A percentile compares a stretch with the other conserved stretches of the same genome.
Evolutionary conservation across 1,140 invertebrate species (phyloP).

Genomic region (Drosophila paulistorum): DNA sequence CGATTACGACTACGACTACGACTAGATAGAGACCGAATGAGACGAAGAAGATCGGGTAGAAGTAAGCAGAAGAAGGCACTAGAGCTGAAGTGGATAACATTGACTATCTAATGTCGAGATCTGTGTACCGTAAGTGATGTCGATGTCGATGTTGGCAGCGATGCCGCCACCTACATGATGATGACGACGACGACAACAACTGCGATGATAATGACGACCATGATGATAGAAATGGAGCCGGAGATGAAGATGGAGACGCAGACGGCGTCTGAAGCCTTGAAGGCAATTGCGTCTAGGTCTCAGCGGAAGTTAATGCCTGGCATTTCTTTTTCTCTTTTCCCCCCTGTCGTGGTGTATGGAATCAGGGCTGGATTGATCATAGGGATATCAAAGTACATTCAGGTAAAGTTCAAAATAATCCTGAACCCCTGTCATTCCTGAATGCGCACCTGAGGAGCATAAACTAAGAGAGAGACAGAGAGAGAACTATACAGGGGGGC

Average conservation of each 20-base stretch:
- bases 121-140: conserved; percentile 73
- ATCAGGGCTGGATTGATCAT: background rate
- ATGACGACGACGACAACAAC: background rate
- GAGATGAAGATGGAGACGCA: conserved; percentile 3
- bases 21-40: background rate
- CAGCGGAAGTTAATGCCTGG: conserved; percentile 37
- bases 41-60: background rate
- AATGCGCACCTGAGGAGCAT: background rate
- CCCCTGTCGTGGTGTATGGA: background rate
- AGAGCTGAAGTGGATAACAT: conserved; percentile 29
- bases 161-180: conserved; percentile 67
- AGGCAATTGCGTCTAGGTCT: conserved; percentile 16
- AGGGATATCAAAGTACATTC: too few relatives aligned
- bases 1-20: conserved; percentile 52
- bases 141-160: conserved; percentile 72
- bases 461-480: background rate
- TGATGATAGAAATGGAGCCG: conserved; percentile 7
- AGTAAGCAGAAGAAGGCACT: conserved; percentile 14
- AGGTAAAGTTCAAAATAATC: too few relatives aligned
- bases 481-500: conserved; percentile 36
- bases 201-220: conserved; percentile 30
- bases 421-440: too few relatives aligned
- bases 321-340: conserved; percentile 9
- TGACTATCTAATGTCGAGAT: conserved; percentile 69
- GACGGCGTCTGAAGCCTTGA: conserved; percentile 13